Conservation (phyloP, 2,113 vertebrate species). For the Calcarius ornatus region DNA sequence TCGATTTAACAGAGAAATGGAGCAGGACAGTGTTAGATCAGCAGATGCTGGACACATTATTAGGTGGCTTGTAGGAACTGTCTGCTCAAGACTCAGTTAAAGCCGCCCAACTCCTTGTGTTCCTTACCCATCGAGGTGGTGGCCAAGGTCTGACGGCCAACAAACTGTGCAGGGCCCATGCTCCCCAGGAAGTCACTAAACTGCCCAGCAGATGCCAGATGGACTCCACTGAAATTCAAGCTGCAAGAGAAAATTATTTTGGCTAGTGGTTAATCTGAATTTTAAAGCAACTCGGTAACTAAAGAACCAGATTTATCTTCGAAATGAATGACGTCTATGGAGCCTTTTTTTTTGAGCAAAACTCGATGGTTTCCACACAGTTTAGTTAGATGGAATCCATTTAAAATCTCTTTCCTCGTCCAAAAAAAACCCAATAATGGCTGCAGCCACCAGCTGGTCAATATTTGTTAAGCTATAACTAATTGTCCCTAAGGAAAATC, state of each 20-base stretch:
- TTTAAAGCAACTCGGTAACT: not conserved
- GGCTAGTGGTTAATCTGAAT: not conserved
- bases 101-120: not conserved
- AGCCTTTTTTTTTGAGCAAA: not conserved
- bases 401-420: not conserved
- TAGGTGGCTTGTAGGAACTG: not conserved
- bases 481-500: not conserved
- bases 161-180: constrained; percentile 97
- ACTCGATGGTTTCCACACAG: not conserved
- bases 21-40: not conserved
- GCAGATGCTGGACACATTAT: not conserved
- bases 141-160: constrained; percentile 94
- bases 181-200: constrained; percentile 97
- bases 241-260: constrained; percentile 71
- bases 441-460: not conserved
- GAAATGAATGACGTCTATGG: not conserved
- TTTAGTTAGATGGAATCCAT: not conserved
- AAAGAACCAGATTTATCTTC: not conserved
- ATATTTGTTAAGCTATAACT: not conserved
- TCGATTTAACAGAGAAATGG: not conserved
- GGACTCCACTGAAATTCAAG: constrained; percentile 95
- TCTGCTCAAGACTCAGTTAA: not conserved
- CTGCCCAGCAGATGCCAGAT: constrained; percentile 92
- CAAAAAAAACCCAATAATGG: not conserved
- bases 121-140: constrained; percentile 97